These are phyloP conservation scores for Encarsia formosa DNA, from an alignment of 2,888 invertebrate species.

Conservation along the genomic window DNA sequence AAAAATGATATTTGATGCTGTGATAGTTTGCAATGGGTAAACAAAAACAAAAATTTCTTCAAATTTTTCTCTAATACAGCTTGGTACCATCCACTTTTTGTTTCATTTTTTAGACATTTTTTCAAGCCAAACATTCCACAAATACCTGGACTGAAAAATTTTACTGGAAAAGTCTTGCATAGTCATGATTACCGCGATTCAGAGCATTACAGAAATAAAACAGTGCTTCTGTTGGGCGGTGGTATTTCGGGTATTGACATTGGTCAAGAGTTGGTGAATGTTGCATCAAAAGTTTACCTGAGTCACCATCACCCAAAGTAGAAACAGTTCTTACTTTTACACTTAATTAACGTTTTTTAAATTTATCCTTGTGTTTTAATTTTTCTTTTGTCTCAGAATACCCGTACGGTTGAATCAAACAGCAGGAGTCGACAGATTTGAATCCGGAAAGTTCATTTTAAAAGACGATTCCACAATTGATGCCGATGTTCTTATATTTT, in stretches of 20 bases:
- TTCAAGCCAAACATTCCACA: constrained; percentile 54
- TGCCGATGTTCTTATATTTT: constrained; percentile 67
- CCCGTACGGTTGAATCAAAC: background rate
- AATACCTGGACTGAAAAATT: constrained; percentile 52
- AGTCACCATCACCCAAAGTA: constrained; percentile 60
- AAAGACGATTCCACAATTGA: constrained; percentile 57
- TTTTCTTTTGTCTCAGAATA: background rate
- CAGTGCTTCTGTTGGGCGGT: constrained; percentile 67
- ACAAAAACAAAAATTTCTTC: no score
- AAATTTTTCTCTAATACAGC: no score
- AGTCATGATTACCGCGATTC: constrained; percentile 71
- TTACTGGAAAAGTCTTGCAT: constrained; percentile 63
- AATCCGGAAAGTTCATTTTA: constrained; percentile 46
- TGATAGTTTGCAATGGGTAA: constrained; percentile 68
- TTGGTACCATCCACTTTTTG: no score
- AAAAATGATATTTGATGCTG: constrained; percentile 58
- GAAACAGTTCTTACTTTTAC: no score
- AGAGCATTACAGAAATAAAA: constrained; percentile 56
- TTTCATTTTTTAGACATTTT: no score
- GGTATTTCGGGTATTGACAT: constrained; percentile 74
- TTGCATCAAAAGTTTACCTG: constrained; percentile 54
- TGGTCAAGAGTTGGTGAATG: constrained; percentile 59
- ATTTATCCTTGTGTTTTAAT: background rate
- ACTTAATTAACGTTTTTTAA: no score
- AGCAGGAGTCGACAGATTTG: constrained; percentile 6